A percentile compares a stretch with the other conserved stretches of the same genome.
These are phyloP conservation scores for Drosophila melanogaster DNA, from an alignment of 1,140 invertebrate species.

Conservation along the genomic window Release_6_plus_ISO1_MT NT_033779.5:13868001-13868500, in stretches of 20 bases:
- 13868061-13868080: slow-evolving; percentile 19
- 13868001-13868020: slow-evolving; percentile 21
- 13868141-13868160: slow-evolving; percentile 4
- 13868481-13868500: slow-evolving; percentile 76
- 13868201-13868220: too few species aligned
- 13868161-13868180: slow-evolving; percentile 2
- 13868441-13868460: slow-evolving; percentile 50
- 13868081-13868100: slow-evolving; percentile 30
- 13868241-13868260: neutral
- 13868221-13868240: neutral
- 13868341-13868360: neutral
- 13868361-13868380: neutral
- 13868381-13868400: slow-evolving; percentile 15
- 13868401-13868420: slow-evolving; percentile 31
- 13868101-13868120: slow-evolving; percentile 27
- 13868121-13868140: slow-evolving; percentile 17
- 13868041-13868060: slow-evolving; percentile 45
- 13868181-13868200: neutral
- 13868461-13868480: slow-evolving; percentile 68
- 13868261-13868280: too few species aligned
- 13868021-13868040: slow-evolving; percentile 35
- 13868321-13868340: neutral
- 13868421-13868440: slow-evolving; percentile 53
- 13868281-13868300: too few species aligned
- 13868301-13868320: too few species aligned